A percentile compares a stretch with the other conserved stretches of the same genome.
Evolutionary conservation across 2,113 vertebrate genomes (phyloP).

Genomic region (Pimephales promelas): DNA sequence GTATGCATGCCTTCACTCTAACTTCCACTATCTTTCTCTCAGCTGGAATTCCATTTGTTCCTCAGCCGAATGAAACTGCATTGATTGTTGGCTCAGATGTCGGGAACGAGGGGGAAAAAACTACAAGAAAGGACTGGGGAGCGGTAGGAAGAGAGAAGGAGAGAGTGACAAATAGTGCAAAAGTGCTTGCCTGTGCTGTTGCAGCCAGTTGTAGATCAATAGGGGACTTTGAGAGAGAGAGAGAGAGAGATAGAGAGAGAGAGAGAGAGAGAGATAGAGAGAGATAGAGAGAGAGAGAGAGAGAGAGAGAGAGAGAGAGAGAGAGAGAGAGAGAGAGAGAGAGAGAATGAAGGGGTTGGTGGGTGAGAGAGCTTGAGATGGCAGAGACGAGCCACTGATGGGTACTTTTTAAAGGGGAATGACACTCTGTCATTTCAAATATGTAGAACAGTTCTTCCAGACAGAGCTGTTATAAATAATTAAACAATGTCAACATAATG

Average conservation of each 20-base stretch:
- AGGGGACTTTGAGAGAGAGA: conserved; percentile 64
- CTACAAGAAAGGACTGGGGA: conserved; percentile 29
- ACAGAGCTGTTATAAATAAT: conserved; percentile 29
- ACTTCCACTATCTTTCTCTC: conserved; percentile 47
- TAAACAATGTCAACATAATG: conserved; percentile 43
- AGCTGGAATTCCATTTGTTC: conserved; percentile 75
- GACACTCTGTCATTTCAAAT: conserved; percentile 31
- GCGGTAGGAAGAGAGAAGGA: conserved; percentile 55
- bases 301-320: too few relatives aligned
- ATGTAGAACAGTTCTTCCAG: neutral
- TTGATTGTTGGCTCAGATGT: conserved; percentile 77
- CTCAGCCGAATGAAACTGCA: conserved; percentile 71
- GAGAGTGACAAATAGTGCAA: conserved; percentile 43
- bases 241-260: too few relatives aligned
- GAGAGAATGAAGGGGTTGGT: too few relatives aligned
- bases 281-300: too few relatives aligned
- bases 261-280: too few relatives aligned
- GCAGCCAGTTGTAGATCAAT: conserved; percentile 59
- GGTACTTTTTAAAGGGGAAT: conserved; percentile 57
- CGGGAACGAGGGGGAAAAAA: conserved; percentile 37
- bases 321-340: too few relatives aligned
- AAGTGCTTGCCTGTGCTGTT: conserved; percentile 44
- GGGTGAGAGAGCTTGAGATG: conserved; percentile 54
- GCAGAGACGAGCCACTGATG: conserved; percentile 48
- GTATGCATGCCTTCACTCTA: conserved; percentile 32